phyloP scores from a whole-genome alignment of 2,888 invertebrate species.

The Acrobeloides nanus region DNA sequence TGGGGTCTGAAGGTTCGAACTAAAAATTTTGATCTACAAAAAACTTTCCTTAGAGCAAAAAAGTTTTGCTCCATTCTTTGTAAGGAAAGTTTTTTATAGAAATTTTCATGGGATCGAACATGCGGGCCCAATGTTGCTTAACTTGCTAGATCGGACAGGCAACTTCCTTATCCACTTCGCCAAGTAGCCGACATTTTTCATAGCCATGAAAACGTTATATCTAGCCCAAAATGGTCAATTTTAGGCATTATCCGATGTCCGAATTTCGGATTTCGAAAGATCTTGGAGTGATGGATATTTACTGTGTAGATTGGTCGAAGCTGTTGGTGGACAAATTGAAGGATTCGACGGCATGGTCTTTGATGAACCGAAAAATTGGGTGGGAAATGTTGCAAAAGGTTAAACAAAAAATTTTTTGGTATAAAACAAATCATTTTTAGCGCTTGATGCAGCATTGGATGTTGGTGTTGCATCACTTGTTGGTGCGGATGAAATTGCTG shows the following conservation, averaged over 20 bases:
- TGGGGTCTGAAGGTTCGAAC: too few relatives aligned
- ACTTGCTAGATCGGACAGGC: too few relatives aligned
- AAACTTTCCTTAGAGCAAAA: too few relatives aligned
- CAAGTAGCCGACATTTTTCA: too few relatives aligned
- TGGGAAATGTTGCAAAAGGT: slow-evolving; percentile 33
- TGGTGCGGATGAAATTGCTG: slow-evolving; percentile 85
- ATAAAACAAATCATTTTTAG: slow-evolving; percentile 52
- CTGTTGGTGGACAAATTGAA: slow-evolving; percentile 74
- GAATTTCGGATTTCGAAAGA: slow-evolving; percentile 62
- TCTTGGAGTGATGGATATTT: slow-evolving; percentile 94
- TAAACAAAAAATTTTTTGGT: slow-evolving; percentile 1
- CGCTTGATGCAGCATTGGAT: slow-evolving; percentile 62
- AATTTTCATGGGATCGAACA: too few relatives aligned
- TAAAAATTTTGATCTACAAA: too few relatives aligned
- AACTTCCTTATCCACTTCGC: too few relatives aligned
- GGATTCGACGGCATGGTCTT: slow-evolving; percentile 36
- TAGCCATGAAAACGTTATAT: slow-evolving; percentile 3
- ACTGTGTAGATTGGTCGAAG: slow-evolving; percentile 76
- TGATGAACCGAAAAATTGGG: slow-evolving; percentile 33
- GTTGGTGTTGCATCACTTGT: slow-evolving; percentile 77
- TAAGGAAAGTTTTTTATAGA: too few relatives aligned
- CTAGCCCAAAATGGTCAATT: slow-evolving; percentile 7
- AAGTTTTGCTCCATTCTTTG: too few relatives aligned
- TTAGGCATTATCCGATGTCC: slow-evolving; percentile 33
- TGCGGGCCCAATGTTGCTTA: too few relatives aligned